phyloP scores from a whole-genome alignment of 2,797 vertebrate species.

The Phataginus tricuspis region DNA sequence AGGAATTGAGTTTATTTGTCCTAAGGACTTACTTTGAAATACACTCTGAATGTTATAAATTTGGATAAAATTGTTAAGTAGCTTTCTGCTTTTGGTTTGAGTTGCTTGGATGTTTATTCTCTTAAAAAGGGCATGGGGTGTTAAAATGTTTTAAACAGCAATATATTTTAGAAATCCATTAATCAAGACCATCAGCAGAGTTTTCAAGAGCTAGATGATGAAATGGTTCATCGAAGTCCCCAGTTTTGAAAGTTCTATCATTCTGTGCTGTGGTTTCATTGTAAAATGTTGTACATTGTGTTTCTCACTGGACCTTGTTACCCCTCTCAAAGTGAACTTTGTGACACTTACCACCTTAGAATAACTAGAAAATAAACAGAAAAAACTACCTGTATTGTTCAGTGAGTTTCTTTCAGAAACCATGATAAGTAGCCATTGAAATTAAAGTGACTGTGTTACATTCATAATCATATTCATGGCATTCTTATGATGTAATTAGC shows the following conservation, averaged over 20 bases:
- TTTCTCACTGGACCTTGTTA: slow-evolving; percentile 82
- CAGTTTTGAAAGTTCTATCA: slow-evolving; percentile 71
- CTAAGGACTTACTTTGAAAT: slow-evolving; percentile 80
- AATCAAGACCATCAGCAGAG: slow-evolving; percentile 39
- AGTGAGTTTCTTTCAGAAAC: slow-evolving; percentile 85
- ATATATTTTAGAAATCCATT: neutral
- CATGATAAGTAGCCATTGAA: slow-evolving; percentile 35
- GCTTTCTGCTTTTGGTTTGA: slow-evolving; percentile 73
- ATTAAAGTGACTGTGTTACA: neutral
- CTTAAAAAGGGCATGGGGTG: slow-evolving; percentile 76
- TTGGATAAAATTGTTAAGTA: slow-evolving; percentile 75
- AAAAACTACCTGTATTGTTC: slow-evolving; percentile 82
- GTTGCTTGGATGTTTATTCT: slow-evolving; percentile 76
- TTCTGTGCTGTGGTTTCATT: slow-evolving; percentile 81
- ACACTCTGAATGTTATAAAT: slow-evolving; percentile 81
- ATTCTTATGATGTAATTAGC: neutral
- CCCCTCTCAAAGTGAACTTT: slow-evolving; percentile 79
- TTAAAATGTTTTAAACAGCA: slow-evolving; percentile 77
- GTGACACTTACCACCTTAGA: slow-evolving; percentile 83
- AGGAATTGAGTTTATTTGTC: slow-evolving; percentile 79
- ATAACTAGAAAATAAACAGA: slow-evolving; percentile 86
- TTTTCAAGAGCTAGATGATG: slow-evolving; percentile 70
- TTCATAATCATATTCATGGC: neutral
- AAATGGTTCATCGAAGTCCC: slow-evolving; percentile 75
- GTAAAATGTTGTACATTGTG: slow-evolving; percentile 82